Percentiles rank a stretch among this genome's conserved stretches.
phyloP scores from a whole-genome alignment of 2,113 vertebrate species.

The Alosa alosa region DNA sequence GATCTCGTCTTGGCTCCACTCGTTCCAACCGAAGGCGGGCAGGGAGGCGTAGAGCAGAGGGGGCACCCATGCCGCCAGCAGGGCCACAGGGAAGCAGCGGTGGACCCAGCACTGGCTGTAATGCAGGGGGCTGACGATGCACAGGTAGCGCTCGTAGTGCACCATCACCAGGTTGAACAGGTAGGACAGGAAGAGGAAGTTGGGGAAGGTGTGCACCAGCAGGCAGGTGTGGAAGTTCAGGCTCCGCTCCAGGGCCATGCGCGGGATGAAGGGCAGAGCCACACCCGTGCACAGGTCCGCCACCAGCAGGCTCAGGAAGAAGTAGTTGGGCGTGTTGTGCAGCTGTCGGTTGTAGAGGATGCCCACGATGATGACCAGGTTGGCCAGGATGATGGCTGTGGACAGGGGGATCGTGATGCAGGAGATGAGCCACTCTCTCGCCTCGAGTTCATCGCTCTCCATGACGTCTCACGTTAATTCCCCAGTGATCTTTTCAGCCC shows the following conservation, averaged over 20 bases:
- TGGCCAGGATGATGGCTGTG: slow-evolving; percentile 79
- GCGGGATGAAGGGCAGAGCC: slow-evolving; percentile 74
- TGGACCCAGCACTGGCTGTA: slow-evolving; percentile 73
- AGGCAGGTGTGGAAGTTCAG: slow-evolving; percentile 72
- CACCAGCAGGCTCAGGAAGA: slow-evolving; percentile 85
- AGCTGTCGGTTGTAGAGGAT: slow-evolving; percentile 78
- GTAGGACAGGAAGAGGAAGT: slow-evolving; percentile 86
- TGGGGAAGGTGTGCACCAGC: slow-evolving; percentile 76
- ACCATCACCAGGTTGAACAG: slow-evolving; percentile 86
- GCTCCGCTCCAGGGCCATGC: slow-evolving; percentile 66
- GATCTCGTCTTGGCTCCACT: slow-evolving; percentile 65
- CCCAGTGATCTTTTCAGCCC: background rate
- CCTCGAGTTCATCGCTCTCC: background rate
- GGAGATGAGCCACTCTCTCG: slow-evolving; percentile 48
- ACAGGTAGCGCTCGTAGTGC: slow-evolving; percentile 81
- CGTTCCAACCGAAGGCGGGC: slow-evolving; percentile 85
- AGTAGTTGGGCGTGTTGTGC: slow-evolving; percentile 81
- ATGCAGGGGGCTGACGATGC: slow-evolving; percentile 75
- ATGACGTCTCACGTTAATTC: background rate
- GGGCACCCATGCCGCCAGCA: slow-evolving; percentile 75
- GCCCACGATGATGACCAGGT: slow-evolving; percentile 80
- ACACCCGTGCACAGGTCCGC: slow-evolving; percentile 80
- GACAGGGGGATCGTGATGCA: slow-evolving; percentile 75
- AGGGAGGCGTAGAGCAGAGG: slow-evolving; percentile 78
- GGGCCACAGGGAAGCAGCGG: slow-evolving; percentile 67